A percentile compares a stretch with the other conserved stretches of the same genome.
Conservation (phyloP, 2,888 invertebrate species). For the Ischnura elegans region DNA sequence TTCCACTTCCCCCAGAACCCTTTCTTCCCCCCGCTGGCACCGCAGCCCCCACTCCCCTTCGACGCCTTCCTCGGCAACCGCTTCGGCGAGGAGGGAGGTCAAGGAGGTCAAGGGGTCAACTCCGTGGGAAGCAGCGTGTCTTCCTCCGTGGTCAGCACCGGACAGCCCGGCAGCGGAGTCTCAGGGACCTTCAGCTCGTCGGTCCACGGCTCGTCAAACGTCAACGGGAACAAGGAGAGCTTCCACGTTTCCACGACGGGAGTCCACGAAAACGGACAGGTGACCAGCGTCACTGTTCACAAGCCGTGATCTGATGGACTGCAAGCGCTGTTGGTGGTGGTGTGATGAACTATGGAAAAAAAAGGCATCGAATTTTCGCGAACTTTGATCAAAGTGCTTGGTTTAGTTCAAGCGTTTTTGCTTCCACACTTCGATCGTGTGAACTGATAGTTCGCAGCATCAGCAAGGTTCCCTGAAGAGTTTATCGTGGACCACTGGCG, state of each 20-base stretch:
- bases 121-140: no score
- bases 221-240: slow-evolving; percentile 81
- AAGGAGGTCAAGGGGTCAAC: background rate
- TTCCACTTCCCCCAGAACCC: background rate
- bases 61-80: slow-evolving; percentile 4
- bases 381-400: no score
- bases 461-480: no score
- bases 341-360: no score
- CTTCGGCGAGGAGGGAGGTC: slow-evolving; percentile 11
- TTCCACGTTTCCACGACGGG: slow-evolving; percentile 83
- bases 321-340: background rate
- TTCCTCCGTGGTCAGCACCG: slow-evolving; percentile 33
- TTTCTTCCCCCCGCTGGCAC: background rate
- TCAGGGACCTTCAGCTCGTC: slow-evolving; percentile 85
- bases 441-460: no score
- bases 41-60: background rate
- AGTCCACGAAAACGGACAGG: slow-evolving; percentile 85
- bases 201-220: slow-evolving; percentile 80
- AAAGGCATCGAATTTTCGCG: no score
- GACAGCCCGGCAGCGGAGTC: slow-evolving; percentile 74
- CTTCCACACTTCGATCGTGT: no score
- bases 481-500: no score
- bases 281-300: slow-evolving; percentile 82
- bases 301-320: slow-evolving; percentile 36
- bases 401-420: no score